Percentiles rank a stretch among this genome's conserved stretches.
Evolutionary conservation across 2,113 vertebrate genomes (phyloP).

Genomic region (Malaclemys terrapin): DNA sequence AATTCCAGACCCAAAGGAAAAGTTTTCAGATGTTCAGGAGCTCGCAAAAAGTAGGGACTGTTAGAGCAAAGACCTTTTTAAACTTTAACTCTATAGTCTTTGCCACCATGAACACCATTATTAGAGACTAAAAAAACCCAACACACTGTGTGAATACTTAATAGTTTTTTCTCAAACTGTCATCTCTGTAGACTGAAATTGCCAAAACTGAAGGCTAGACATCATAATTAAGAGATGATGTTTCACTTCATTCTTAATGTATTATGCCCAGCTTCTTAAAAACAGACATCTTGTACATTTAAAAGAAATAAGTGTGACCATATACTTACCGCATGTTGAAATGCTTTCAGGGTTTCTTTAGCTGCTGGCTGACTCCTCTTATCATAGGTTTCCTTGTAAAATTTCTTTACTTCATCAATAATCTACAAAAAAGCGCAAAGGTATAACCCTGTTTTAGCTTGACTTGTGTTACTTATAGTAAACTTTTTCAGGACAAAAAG

Average conservation of each 20-base stretch:
- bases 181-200: background rate
- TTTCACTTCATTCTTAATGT: background rate
- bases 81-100: background rate
- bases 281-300: background rate
- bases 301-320: background rate
- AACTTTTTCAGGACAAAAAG: background rate
- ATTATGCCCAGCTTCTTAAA: background rate
- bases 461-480: background rate
- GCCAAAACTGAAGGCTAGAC: background rate
- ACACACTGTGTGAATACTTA: background rate
- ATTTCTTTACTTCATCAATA: slow-evolving; percentile 83
- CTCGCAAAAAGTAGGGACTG: background rate
- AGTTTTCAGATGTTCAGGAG: background rate
- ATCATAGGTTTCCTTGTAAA: slow-evolving; percentile 85
- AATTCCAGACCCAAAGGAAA: background rate
- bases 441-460: background rate
- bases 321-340: slow-evolving; percentile 86
- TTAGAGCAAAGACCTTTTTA: background rate
- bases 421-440: slow-evolving; percentile 75
- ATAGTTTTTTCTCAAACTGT: background rate
- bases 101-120: background rate
- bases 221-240: background rate
- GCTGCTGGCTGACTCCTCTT: slow-evolving; percentile 74
- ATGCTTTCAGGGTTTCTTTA: slow-evolving; percentile 85
- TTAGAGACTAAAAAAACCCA: background rate